Conservation (phyloP, 2,113 vertebrate genomes). For the Plecotus auritus region DNA sequence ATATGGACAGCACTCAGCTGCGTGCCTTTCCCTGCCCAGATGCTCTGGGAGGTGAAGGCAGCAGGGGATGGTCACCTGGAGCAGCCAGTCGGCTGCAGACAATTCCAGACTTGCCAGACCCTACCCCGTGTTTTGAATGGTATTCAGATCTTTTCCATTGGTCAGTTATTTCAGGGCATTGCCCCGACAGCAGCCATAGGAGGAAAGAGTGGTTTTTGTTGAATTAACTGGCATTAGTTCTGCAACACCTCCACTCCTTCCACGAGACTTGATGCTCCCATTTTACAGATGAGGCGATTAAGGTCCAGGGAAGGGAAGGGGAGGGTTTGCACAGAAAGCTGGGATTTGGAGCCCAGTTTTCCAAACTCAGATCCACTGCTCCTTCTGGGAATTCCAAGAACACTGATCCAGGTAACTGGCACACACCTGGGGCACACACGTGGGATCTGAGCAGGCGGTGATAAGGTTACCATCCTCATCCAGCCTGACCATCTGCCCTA, state of each 20-base stretch:
- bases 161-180: background rate
- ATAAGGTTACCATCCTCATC: accelerated
- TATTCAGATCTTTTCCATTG: background rate
- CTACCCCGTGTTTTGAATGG: accelerated
- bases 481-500: background rate
- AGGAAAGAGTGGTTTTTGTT: background rate
- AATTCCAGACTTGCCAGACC: background rate
- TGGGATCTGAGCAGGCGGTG: background rate
- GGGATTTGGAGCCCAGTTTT: background rate
- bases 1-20: accelerated
- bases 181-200: background rate
- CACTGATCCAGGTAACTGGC: accelerated
- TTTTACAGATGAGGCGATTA: background rate
- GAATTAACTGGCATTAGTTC: background rate
- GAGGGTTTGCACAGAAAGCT: background rate
- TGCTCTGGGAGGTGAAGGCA: accelerated
- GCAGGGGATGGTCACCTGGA: background rate
- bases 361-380: background rate
- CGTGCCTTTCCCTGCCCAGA: background rate
- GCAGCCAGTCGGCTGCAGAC: background rate
- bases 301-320: background rate
- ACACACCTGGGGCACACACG: accelerated
- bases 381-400: background rate
- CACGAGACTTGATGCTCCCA: background rate
- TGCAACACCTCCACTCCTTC: background rate